Percentiles rank a stretch among this genome's conserved stretches.
These are phyloP conservation scores for Drosophila hydei DNA, from an alignment of 1,140 invertebrate genomes.

Conservation along the genomic window DNA sequence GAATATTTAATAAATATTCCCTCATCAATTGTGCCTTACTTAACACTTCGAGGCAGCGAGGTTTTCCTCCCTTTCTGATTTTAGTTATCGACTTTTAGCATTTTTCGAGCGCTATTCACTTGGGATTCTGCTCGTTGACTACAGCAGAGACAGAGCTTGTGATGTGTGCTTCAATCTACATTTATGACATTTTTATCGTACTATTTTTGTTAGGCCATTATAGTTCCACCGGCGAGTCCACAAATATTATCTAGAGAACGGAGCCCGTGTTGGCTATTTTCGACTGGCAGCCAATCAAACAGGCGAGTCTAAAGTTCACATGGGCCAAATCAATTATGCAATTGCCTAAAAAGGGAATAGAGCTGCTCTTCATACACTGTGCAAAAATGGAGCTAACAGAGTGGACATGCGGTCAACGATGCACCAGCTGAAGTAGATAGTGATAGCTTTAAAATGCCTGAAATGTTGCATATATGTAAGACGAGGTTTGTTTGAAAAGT, in stretches of 20 bases:
- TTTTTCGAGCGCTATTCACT: slow-evolving; percentile 21
- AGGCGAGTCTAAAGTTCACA: slow-evolving; percentile 21
- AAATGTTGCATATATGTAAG: no score
- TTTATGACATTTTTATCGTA: slow-evolving; percentile 29
- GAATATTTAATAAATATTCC: no score
- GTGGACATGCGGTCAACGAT: neutral
- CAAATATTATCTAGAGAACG: slow-evolving; percentile 12
- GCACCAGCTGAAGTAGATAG: no score
- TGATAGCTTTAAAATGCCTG: no score
- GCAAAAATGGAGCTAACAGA: neutral
- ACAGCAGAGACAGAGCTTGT: no score
- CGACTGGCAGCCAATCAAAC: slow-evolving; percentile 70
- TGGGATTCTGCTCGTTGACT: neutral
- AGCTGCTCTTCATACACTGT: neutral
- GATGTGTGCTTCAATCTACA: slow-evolving; percentile 33
- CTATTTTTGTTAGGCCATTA: slow-evolving; percentile 24
- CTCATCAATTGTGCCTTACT: no score
- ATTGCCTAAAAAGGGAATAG: slow-evolving; percentile 12
- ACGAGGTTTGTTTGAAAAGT: no score
- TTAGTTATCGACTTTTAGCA: neutral
- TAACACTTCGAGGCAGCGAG: no score
- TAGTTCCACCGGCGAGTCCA: slow-evolving; percentile 12
- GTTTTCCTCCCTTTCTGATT: neutral
- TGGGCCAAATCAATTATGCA: slow-evolving; percentile 43
- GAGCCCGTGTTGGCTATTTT: slow-evolving; percentile 45